Evolutionary conservation across 2,797 vertebrate species (phyloP).

Genomic region (Sebastes matsubarae): DNA sequence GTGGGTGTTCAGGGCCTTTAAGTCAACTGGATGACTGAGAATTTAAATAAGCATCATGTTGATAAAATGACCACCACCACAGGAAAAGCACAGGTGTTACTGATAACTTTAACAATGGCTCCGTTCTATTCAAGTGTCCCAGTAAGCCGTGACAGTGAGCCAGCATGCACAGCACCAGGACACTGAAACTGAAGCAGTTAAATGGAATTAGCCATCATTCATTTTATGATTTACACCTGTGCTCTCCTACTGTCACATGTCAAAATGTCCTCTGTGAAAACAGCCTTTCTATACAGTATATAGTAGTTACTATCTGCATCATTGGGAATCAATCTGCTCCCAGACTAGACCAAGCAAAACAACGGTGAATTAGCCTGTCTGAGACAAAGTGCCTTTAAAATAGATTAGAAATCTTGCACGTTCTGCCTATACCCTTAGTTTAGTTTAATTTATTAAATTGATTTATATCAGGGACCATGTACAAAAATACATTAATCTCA

Average conservation of each 20-base stretch:
- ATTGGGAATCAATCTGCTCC: background rate
- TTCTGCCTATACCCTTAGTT: background rate
- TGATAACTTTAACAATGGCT: background rate
- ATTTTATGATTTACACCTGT: background rate
- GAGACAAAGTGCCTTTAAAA: background rate
- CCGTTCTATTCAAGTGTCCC: background rate
- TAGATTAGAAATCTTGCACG: background rate
- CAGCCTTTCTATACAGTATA: background rate
- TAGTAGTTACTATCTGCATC: background rate
- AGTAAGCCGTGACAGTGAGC: background rate
- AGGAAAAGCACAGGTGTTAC: background rate
- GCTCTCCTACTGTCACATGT: background rate
- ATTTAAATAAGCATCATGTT: background rate
- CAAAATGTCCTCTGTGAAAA: background rate
- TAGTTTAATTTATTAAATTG: too few relatives aligned
- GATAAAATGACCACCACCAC: background rate
- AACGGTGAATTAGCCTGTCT: background rate
- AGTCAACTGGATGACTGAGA: background rate
- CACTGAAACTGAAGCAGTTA: background rate
- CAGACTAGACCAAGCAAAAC: background rate
- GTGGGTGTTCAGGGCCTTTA: background rate
- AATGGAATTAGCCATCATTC: background rate
- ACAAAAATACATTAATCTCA: too few relatives aligned
- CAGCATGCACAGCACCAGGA: background rate
- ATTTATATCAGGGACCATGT: too few relatives aligned